phyloP scores from a whole-genome alignment of 2,797 vertebrate genomes.

The Melanogrammus aeglefinus region DNA sequence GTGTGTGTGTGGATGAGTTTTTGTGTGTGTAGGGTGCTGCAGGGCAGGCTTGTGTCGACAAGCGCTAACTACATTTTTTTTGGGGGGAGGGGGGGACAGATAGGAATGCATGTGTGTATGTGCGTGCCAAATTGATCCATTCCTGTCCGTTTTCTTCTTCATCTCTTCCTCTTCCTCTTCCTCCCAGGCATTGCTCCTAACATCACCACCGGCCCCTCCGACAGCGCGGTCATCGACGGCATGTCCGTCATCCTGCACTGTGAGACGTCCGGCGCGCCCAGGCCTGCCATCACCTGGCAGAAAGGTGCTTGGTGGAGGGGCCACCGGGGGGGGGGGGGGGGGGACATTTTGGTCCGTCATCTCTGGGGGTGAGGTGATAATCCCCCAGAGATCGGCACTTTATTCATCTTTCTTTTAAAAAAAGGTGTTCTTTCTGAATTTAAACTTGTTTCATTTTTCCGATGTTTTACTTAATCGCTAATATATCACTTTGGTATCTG shows the following conservation, averaged over 20 bases:
- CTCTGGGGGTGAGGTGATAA: neutral
- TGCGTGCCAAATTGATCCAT: conserved; percentile 24
- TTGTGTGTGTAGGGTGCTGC: conserved; percentile 15
- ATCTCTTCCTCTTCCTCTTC: neutral
- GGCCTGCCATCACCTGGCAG: conserved; percentile 97
- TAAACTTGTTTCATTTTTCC: neutral
- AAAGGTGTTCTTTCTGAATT: neutral
- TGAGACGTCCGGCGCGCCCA: conserved; percentile 91
- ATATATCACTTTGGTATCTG: neutral
- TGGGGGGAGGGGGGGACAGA: no score
- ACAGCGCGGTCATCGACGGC: conserved; percentile 94
- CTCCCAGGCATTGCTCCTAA: conserved; percentile 91
- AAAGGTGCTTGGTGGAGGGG: conserved; percentile 76
- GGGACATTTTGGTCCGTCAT: conserved; percentile 22
- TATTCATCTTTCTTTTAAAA: neutral
- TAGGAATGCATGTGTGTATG: neutral
- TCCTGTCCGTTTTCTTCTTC: no score
- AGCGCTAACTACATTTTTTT: no score
- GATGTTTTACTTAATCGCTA: neutral
- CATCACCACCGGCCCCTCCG: conserved; percentile 91
- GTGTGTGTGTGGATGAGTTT: conserved; percentile 23
- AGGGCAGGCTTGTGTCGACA: neutral
- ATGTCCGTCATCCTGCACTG: conserved; percentile 92
- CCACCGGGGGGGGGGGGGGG: conserved; percentile 28
- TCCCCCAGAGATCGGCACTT: neutral